phyloP scores from a whole-genome alignment of 2,888 invertebrate genomes.

The Rhagonycha fulva region DNA sequence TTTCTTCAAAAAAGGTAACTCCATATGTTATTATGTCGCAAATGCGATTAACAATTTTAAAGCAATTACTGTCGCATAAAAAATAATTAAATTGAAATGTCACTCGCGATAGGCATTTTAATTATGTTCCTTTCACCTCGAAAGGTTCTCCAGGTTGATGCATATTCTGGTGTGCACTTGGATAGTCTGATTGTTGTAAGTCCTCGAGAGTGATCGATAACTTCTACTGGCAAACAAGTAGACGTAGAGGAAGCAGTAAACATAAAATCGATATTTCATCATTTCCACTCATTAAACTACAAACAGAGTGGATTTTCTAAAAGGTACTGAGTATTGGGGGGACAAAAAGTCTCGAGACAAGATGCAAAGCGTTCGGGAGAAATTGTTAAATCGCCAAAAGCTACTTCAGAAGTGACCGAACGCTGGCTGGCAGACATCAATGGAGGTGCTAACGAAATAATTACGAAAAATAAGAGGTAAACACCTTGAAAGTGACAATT shows the following conservation, averaged over 20 bases:
- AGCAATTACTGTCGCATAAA: not conserved
- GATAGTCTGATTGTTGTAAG: not conserved
- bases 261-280: not conserved
- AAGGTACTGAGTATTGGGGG: not conserved
- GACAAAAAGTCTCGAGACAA: not conserved
- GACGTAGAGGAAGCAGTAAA: not conserved
- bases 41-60: not conserved
- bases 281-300: not conserved
- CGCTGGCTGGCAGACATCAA: not conserved
- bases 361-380: not conserved
- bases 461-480: not conserved
- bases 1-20: not conserved
- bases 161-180: not conserved
- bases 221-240: not conserved
- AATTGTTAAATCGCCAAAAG: not conserved
- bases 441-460: not conserved
- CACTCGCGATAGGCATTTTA: not conserved
- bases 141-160: not conserved
- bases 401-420: not conserved
- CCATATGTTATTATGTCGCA: not conserved
- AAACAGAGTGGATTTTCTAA: not conserved
- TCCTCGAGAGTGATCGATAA: not conserved
- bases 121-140: not conserved
- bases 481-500: too few relatives aligned
- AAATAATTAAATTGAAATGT: not conserved